phyloP scores from a whole-genome alignment of 2,888 invertebrate species.

The Xestia sexstrigata region DNA sequence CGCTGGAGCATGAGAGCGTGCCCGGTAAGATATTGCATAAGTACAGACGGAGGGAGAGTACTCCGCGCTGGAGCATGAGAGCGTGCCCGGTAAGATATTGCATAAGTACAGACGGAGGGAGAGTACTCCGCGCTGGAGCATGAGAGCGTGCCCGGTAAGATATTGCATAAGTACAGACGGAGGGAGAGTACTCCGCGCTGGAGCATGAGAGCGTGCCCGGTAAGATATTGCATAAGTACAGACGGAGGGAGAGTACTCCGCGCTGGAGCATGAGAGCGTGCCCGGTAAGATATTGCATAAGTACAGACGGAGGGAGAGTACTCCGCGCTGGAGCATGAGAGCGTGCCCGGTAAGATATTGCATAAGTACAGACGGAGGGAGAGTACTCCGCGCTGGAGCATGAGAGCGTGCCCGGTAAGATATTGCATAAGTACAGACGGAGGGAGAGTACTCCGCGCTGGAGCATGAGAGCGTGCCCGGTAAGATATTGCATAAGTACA shows the following conservation, averaged over 20 bases:
- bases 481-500: conserved; percentile 90
- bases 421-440: conserved; percentile 94
- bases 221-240: conserved; percentile 90
- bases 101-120: conserved; percentile 99
- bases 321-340: conserved; percentile 98
- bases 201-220: conserved; percentile 97
- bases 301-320: conserved; percentile 99
- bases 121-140: conserved; percentile 99
- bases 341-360: conserved; percentile 90
- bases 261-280: conserved; percentile 98
- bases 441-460: conserved; percentile 99
- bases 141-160: conserved; percentile 93
- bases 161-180: conserved; percentile 94
- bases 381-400: conserved; percentile 99
- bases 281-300: conserved; percentile 82
- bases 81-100: conserved; percentile 90
- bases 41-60: conserved; percentile 99
- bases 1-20: conserved; percentile 98
- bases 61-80: conserved; percentile 98
- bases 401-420: conserved; percentile 93
- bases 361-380: conserved; percentile 99
- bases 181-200: conserved; percentile 99
- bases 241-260: conserved; percentile 99
- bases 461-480: conserved; percentile 97
- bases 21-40: conserved; percentile 82